phyloP scores from a whole-genome alignment of 2,113 vertebrate genomes.

The Zosterops japonicus region DNA sequence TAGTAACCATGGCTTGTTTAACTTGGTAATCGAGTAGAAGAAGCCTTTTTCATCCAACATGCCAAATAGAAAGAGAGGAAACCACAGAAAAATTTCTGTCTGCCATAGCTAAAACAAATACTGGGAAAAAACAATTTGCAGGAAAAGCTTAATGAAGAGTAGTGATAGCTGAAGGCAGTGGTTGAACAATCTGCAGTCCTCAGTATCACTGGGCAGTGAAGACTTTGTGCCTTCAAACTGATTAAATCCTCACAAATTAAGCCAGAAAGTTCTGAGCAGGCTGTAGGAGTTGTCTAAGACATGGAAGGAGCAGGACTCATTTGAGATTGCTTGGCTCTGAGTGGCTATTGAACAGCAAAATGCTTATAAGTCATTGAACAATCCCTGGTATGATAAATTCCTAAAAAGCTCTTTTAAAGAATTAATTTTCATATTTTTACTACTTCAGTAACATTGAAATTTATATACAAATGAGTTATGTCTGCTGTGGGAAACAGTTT shows the following conservation, averaged over 20 bases:
- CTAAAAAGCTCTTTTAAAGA: neutral
- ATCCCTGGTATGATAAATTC: neutral
- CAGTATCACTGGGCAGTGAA: accelerated
- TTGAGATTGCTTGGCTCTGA: neutral
- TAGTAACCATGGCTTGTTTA: neutral
- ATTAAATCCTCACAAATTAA: neutral
- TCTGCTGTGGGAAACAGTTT: neutral
- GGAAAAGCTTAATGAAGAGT: neutral
- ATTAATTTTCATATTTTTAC: constrained; percentile 27
- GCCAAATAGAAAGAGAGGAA: neutral
- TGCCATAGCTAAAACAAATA: neutral
- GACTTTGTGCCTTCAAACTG: neutral
- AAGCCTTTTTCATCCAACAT: neutral
- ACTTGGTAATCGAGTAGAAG: neutral
- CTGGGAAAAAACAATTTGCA: neutral
- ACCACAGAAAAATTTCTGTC: neutral
- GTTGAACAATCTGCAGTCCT: neutral
- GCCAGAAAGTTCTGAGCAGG: neutral
- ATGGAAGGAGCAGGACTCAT: neutral
- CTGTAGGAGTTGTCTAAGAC: neutral
- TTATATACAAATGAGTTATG: neutral
- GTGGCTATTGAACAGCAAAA: neutral
- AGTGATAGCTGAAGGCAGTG: neutral
- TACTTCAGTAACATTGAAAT: neutral
- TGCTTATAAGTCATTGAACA: neutral